Percentiles rank a stretch among this genome's conserved stretches.
These are phyloP conservation scores for Synergus gifuensis DNA, from an alignment of 2,888 invertebrate species.

Conservation along the genomic window DNA sequence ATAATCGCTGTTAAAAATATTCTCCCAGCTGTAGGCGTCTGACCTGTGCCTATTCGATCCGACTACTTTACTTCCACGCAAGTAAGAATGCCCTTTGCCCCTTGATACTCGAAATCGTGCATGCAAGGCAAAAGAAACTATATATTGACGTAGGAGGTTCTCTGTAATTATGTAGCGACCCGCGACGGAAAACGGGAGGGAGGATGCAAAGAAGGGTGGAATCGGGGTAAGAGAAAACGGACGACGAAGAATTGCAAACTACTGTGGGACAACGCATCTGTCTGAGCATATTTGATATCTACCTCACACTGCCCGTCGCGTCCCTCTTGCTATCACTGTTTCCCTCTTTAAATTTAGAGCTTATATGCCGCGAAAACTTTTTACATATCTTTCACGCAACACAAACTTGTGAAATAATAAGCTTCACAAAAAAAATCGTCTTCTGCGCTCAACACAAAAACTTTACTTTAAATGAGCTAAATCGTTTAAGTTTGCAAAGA, in stretches of 20 bases:
- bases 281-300: slow-evolving; percentile 75
- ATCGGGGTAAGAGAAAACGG: slow-evolving; percentile 58
- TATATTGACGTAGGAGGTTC: slow-evolving; percentile 54
- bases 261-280: slow-evolving; percentile 76
- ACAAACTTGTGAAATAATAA: too few relatives aligned
- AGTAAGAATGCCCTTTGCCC: slow-evolving; percentile 15
- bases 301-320: slow-evolving; percentile 49
- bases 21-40: background rate
- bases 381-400: background rate
- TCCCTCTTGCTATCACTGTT: slow-evolving; percentile 10
- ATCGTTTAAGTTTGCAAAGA: too few relatives aligned
- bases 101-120: slow-evolving; percentile 40
- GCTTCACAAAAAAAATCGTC: too few relatives aligned
- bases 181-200: slow-evolving; percentile 49
- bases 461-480: too few relatives aligned
- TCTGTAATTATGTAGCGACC: slow-evolving; percentile 62
- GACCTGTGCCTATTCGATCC: background rate
- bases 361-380: slow-evolving; percentile 22
- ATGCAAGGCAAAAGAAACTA: slow-evolving; percentile 50
- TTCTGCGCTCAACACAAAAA: too few relatives aligned
- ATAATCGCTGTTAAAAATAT: slow-evolving; percentile 29
- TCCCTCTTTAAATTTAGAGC: slow-evolving; percentile 47
- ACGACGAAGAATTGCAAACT: slow-evolving; percentile 74
- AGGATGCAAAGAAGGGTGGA: slow-evolving; percentile 43
- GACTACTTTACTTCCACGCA: slow-evolving; percentile 4